A percentile compares a stretch with the other conserved stretches of the same genome.
These are phyloP conservation scores for Caranx melampygus DNA, from an alignment of 2,113 vertebrate genomes.

Conservation along the genomic window DNA sequence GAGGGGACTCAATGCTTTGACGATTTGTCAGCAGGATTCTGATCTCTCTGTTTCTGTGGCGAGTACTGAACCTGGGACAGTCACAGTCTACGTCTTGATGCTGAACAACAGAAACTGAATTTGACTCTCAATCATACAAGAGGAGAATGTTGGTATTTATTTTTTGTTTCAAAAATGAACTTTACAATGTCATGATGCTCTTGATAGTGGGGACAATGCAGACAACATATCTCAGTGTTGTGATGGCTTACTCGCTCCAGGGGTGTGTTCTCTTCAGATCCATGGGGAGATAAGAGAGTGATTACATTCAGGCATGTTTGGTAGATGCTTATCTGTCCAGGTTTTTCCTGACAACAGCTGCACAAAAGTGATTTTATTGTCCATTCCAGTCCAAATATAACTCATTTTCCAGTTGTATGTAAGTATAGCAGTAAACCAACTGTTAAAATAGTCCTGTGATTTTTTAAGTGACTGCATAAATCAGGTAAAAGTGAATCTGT, in stretches of 20 bases:
- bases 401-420: conserved; percentile 6
- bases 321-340: background rate
- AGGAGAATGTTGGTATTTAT: conserved; percentile 10
- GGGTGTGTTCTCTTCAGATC: conserved; percentile 36
- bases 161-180: conserved; percentile 47
- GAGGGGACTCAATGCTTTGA: conserved; percentile 66
- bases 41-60: conserved; percentile 67
- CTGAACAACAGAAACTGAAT: conserved; percentile 42
- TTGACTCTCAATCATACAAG: conserved; percentile 37
- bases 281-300: conserved; percentile 22
- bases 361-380: background rate
- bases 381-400: background rate
- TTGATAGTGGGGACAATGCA: conserved; percentile 3
- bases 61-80: conserved; percentile 15
- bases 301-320: conserved; percentile 13
- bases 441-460: background rate
- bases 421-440: background rate
- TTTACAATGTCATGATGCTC: conserved; percentile 46
- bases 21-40: conserved; percentile 75
- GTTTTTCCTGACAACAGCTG: background rate
- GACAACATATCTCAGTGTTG: conserved; percentile 13
- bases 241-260: conserved; percentile 13
- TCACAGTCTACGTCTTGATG: conserved; percentile 22
- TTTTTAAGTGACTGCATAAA: conserved; percentile 5
- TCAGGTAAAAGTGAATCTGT: background rate